Conservation (phyloP, 2,113 vertebrate genomes). For the Gopherus flavomarginatus region DNA sequence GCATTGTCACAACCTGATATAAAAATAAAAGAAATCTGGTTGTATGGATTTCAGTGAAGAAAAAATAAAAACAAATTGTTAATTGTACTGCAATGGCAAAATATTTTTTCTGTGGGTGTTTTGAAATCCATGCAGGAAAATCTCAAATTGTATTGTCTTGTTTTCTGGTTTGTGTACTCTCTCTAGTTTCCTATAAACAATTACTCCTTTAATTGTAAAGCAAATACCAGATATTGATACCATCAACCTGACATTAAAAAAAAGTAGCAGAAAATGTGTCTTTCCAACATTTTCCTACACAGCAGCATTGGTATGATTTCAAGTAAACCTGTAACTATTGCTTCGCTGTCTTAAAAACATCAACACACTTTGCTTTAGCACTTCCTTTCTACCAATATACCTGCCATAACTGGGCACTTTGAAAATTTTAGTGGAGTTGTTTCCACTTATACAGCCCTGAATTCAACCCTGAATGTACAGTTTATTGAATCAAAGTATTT, state of each 20-base stretch:
- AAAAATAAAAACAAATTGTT: background rate
- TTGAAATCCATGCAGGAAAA: background rate
- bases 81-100: too few relatives aligned
- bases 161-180: background rate
- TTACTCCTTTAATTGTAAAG: background rate
- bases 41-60: background rate
- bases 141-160: background rate
- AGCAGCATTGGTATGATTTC: background rate
- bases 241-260: background rate
- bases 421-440: background rate
- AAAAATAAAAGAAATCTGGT: background rate
- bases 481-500: background rate
- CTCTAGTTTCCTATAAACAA: background rate
- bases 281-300: background rate
- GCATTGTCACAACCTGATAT: background rate
- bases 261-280: background rate
- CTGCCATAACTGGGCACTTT: background rate
- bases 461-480: background rate
- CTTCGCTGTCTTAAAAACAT: background rate
- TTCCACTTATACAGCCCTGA: background rate
- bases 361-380: background rate
- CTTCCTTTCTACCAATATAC: background rate
- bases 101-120: background rate
- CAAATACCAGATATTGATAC: background rate
- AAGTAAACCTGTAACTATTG: background rate